Evolutionary conservation across 1,140 invertebrate genomes (phyloP).

Genomic region (Trichonephila inaurata): DNA sequence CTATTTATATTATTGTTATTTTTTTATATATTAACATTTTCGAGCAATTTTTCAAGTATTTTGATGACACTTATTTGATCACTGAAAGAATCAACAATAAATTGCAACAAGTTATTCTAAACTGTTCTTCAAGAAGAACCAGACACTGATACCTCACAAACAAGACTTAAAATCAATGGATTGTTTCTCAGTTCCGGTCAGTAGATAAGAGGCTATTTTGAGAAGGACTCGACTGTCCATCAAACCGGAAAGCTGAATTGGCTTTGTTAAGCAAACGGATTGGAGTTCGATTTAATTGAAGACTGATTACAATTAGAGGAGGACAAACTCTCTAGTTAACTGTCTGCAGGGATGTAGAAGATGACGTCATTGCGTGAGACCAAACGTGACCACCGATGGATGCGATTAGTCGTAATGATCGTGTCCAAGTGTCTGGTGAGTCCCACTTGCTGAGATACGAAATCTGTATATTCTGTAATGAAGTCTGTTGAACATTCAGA

Average conservation of each 20-base stretch:
- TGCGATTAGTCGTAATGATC: background rate
- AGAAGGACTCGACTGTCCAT: background rate
- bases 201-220: background rate
- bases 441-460: background rate
- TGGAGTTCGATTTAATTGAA: constrained; percentile 5
- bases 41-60: too few relatives aligned
- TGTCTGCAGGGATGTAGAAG: background rate
- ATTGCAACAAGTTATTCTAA: too few relatives aligned
- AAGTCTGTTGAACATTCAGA: background rate
- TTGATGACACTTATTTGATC: too few relatives aligned
- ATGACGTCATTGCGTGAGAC: background rate
- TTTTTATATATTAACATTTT: too few relatives aligned
- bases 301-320: constrained; percentile 14
- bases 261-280: background rate
- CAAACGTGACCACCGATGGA: background rate
- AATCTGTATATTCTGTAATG: background rate
- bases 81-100: too few relatives aligned
- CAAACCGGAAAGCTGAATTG: background rate
- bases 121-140: too few relatives aligned
- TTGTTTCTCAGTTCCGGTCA: background rate
- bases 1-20: too few relatives aligned
- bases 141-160: too few relatives aligned
- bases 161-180: too few relatives aligned
- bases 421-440: background rate
- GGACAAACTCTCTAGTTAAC: too few relatives aligned